Percentiles rank a stretch among this genome's conserved stretches.
phyloP scores from a whole-genome alignment of 2,113 vertebrate genomes.

The Cavia porcellus region DNA sequence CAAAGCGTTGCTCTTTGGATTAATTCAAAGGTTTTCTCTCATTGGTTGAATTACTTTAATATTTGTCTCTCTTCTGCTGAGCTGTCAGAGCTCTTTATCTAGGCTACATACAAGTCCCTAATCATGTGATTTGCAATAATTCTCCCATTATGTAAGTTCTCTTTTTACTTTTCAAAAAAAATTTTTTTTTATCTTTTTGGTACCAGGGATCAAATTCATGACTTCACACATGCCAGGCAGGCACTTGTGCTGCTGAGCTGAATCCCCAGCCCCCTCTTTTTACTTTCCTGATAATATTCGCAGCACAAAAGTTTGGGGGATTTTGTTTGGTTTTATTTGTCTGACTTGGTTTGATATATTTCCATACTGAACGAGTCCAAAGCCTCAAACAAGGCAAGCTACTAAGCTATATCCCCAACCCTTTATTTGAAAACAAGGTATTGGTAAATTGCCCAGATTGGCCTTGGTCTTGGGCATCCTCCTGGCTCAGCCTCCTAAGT shows the following conservation, averaged over 20 bases:
- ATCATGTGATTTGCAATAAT: not conserved
- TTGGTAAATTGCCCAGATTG: not conserved
- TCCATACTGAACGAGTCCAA: too few relatives aligned
- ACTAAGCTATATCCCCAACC: too few relatives aligned
- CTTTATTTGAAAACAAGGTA: too few relatives aligned
- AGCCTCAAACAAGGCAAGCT: too few relatives aligned
- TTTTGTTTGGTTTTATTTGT: too few relatives aligned
- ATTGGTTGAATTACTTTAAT: not conserved
- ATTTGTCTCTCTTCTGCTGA: not conserved
- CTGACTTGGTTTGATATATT: too few relatives aligned
- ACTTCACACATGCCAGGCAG: too few relatives aligned
- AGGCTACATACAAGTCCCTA: not conserved
- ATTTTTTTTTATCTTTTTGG: too few relatives aligned
- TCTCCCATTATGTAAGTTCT: not conserved
- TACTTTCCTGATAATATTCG: not conserved
- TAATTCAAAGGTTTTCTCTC: not conserved
- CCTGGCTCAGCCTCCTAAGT: not conserved
- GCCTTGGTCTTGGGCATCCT: not conserved
- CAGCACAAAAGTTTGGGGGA: too few relatives aligned
- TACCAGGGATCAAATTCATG: too few relatives aligned
- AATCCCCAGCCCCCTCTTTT: not conserved
- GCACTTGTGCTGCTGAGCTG: too few relatives aligned
- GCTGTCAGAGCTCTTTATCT: not conserved
- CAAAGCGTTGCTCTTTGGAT: not conserved
- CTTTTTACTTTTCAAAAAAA: not conserved